Evolutionary conservation across 2,113 vertebrate genomes (phyloP).

Genomic region (Pardalotus punctatus): DNA sequence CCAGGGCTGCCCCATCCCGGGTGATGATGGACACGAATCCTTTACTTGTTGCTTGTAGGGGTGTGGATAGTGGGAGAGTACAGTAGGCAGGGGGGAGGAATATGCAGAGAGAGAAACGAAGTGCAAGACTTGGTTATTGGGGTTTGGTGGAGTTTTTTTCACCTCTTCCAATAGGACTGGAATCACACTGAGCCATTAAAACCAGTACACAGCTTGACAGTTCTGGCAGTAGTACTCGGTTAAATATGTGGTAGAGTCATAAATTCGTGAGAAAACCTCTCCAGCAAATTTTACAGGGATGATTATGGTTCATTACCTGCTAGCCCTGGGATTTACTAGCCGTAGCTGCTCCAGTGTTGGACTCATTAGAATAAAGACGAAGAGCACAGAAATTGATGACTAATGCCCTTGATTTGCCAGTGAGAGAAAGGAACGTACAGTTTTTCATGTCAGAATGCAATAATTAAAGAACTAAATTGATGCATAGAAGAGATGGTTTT

Average conservation of each 20-base stretch:
- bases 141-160: neutral
- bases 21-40: accelerated
- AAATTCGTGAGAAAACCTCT: neutral
- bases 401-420: slow-evolving; percentile 32
- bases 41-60: neutral
- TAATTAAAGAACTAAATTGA: slow-evolving; percentile 24
- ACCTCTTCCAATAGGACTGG: neutral
- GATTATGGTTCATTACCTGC: neutral
- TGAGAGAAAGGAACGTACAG: neutral
- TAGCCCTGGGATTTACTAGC: neutral
- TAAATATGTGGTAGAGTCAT: neutral
- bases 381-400: neutral
- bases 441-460: slow-evolving; percentile 26
- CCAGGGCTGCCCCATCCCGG: neutral
- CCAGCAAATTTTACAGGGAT: neutral
- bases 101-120: neutral
- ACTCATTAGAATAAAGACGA: neutral
- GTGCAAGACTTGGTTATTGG: neutral
- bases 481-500: slow-evolving; percentile 7
- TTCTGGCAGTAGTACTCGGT: neutral
- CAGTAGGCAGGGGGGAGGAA: neutral
- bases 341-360: neutral
- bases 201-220: neutral
- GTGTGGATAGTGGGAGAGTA: neutral
- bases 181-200: neutral